Conservation (phyloP, 2,888 invertebrate genomes). For the Drosophila formosana region DNA sequence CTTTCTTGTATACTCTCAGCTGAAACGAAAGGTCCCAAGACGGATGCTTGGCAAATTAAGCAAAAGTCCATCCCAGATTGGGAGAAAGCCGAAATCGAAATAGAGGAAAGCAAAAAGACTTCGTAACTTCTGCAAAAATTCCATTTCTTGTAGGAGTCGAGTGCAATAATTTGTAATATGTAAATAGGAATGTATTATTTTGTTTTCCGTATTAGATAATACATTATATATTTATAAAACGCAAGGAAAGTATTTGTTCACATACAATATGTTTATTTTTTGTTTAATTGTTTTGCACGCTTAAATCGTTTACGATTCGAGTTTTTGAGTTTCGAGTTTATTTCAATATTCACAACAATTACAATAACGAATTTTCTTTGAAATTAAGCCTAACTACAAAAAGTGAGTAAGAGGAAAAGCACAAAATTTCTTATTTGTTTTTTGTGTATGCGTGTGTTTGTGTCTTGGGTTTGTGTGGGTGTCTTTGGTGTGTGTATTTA, state of each 20-base stretch:
- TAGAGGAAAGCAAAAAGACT: slow-evolving; percentile 52
- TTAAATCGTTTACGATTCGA: slow-evolving; percentile 72
- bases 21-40: slow-evolving; percentile 65
- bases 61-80: slow-evolving; percentile 88
- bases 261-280: slow-evolving; percentile 68
- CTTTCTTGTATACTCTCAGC: slow-evolving; percentile 44
- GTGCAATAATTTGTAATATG: slow-evolving; percentile 45
- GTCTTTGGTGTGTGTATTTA: slow-evolving; percentile 28
- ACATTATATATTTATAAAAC: slow-evolving; percentile 54
- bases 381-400: slow-evolving; percentile 81
- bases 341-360: slow-evolving; percentile 81
- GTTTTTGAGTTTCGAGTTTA: slow-evolving; percentile 61
- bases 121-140: background rate
- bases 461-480: slow-evolving; percentile 18
- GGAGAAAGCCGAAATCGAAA: slow-evolving; percentile 87
- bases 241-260: slow-evolving; percentile 61
- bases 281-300: slow-evolving; percentile 60
- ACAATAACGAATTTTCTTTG: slow-evolving; percentile 80
- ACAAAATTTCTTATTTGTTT: slow-evolving; percentile 54
- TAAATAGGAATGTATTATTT: slow-evolving; percentile 39
- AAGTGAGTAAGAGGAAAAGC: slow-evolving; percentile 77
- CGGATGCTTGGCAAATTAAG: slow-evolving; percentile 68
- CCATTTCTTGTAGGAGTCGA: background rate
- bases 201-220: slow-evolving; percentile 38
- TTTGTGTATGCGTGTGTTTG: slow-evolving; percentile 11